phyloP scores from a whole-genome alignment of 2,888 invertebrate species.

The Andrena fulva region DNA sequence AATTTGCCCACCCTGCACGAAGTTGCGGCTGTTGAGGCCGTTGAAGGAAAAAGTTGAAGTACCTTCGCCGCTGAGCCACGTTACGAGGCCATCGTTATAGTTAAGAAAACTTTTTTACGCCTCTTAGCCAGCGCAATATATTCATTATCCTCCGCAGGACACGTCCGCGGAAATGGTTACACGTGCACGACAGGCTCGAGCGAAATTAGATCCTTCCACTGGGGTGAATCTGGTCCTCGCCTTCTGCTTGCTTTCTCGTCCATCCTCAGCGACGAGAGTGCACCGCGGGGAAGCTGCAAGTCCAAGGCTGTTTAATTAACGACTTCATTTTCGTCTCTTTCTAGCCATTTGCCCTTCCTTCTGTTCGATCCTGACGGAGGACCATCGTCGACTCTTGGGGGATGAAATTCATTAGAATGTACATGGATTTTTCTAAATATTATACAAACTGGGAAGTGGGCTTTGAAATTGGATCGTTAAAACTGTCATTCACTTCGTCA shows the following conservation, averaged over 20 bases:
- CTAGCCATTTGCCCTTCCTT: conserved; percentile 5
- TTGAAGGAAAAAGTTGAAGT: background rate
- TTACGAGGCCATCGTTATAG: background rate
- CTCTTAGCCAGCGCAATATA: conserved; percentile 36
- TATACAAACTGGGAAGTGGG: too few relatives aligned
- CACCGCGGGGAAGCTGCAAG: conserved; percentile 24
- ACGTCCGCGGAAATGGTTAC: conserved; percentile 40
- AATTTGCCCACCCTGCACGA: too few relatives aligned
- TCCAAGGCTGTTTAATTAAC: conserved; percentile 61
- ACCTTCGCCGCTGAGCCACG: background rate
- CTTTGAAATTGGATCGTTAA: too few relatives aligned
- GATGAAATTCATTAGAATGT: background rate
- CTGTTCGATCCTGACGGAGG: background rate
- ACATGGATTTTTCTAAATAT: background rate
- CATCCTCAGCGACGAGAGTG: conserved; percentile 9
- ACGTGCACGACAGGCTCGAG: conserved; percentile 33
- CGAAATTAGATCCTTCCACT: conserved; percentile 64
- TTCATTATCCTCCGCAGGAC: conserved; percentile 47
- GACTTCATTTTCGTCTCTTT: conserved; percentile 53
- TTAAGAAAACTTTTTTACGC: background rate
- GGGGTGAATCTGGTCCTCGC: conserved; percentile 54
- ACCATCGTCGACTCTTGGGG: conserved; percentile 16
- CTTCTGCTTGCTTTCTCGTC: conserved; percentile 24
- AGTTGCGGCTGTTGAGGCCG: too few relatives aligned
- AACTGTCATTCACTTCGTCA: too few relatives aligned